Conservation (phyloP, 2,888 invertebrate genomes). For the Sepioteuthis lessoniana region DNA sequence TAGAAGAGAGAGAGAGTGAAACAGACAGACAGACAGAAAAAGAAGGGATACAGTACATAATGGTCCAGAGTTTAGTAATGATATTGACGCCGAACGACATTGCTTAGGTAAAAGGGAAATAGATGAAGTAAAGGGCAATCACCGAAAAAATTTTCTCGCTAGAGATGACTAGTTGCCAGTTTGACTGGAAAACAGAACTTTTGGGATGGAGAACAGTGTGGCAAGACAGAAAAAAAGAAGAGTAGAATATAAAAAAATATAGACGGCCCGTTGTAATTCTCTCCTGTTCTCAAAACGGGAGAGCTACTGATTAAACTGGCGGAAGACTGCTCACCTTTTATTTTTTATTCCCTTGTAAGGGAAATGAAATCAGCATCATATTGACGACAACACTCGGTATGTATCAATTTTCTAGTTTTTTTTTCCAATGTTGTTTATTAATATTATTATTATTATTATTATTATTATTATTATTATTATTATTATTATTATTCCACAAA, state of each 20-base stretch:
- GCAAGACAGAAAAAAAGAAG: neutral
- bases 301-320: neutral
- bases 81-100: neutral
- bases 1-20: neutral
- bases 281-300: neutral
- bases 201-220: neutral
- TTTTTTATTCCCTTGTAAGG: neutral
- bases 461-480: neutral
- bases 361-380: neutral
- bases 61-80: neutral
- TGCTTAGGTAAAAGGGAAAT: neutral
- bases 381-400: neutral
- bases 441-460: constrained; percentile 33
- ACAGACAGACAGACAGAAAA: neutral
- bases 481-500: neutral
- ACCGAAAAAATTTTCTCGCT: neutral
- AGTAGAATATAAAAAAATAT: neutral
- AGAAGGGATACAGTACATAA: neutral
- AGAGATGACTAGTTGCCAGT: neutral
- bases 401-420: neutral
- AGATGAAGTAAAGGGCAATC: neutral
- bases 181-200: neutral
- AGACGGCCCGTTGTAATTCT: neutral
- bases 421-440: neutral
- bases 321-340: neutral